These are phyloP conservation scores for Stenurella melanura DNA, from an alignment of 2,888 invertebrate genomes.

Conservation along the genomic window DNA sequence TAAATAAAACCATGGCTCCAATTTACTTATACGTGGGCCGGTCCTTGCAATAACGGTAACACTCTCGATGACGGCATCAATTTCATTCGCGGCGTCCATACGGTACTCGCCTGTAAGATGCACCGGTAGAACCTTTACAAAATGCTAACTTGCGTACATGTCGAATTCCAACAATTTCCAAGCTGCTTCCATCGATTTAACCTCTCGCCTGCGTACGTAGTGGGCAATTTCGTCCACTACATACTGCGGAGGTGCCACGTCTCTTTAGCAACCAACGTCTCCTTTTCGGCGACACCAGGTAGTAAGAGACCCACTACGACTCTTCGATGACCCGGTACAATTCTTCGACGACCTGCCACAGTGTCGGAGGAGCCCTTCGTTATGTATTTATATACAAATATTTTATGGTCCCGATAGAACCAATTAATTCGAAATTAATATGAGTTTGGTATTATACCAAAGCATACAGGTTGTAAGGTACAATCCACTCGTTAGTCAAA, in stretches of 20 bases:
- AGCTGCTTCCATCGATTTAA: slow-evolving; percentile 65
- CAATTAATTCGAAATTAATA: slow-evolving; percentile 54
- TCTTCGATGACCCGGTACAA: too few species aligned
- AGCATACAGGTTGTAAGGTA: slow-evolving; percentile 48
- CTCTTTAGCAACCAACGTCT: too few species aligned
- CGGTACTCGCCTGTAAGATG: slow-evolving; percentile 61
- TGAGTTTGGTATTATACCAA: slow-evolving; percentile 50
- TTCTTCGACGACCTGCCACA: too few species aligned
- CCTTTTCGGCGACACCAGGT: too few species aligned
- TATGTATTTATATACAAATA: slow-evolving; percentile 54
- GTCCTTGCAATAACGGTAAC: too few species aligned
- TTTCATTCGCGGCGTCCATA: background rate
- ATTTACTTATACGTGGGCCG: background rate
- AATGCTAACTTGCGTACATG: slow-evolving; percentile 61
- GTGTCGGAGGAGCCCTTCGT: slow-evolving; percentile 42
- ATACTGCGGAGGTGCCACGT: background rate
- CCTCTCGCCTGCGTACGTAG: slow-evolving; percentile 64
- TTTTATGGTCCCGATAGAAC: slow-evolving; percentile 46
- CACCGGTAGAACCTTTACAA: slow-evolving; percentile 63
- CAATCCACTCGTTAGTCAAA: slow-evolving; percentile 41
- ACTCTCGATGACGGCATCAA: background rate
- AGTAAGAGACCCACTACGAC: too few species aligned
- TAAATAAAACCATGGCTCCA: background rate
- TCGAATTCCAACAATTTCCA: slow-evolving; percentile 64
- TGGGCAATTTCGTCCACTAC: slow-evolving; percentile 61